Percentiles rank a stretch among this genome's conserved stretches.
Conservation (phyloP, 2,113 vertebrate species). For the Lasiurus cinereus region DNA sequence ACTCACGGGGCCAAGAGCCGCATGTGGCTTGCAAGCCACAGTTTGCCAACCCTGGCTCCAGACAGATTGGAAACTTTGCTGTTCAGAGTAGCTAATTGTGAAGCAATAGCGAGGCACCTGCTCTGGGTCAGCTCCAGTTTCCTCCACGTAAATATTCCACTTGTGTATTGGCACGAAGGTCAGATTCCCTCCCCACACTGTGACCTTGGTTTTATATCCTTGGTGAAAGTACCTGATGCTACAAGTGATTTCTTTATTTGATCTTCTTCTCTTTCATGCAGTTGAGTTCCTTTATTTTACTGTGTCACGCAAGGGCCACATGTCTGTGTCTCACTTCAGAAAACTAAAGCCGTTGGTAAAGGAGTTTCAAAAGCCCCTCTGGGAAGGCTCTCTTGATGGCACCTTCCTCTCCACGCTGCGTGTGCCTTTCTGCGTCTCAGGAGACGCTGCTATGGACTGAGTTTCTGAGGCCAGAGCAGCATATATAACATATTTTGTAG, state of each 20-base stretch:
- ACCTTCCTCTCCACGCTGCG: accelerated
- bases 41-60: too few relatives aligned
- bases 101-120: not conserved
- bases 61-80: not conserved
- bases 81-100: not conserved
- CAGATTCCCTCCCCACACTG: not conserved
- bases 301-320: not conserved
- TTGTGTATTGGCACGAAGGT: not conserved
- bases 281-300: not conserved
- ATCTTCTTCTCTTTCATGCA: not conserved
- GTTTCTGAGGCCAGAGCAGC: not conserved
- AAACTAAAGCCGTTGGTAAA: not conserved
- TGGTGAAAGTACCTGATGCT: not conserved
- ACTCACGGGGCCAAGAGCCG: too few relatives aligned
- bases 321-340: not conserved
- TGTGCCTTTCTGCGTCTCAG: not conserved
- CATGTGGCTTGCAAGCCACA: too few relatives aligned
- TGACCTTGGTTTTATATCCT: not conserved
- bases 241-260: not conserved
- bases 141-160: not conserved
- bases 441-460: not conserved
- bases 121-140: not conserved
- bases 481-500: not conserved
- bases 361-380: not conserved
- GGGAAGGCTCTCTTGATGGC: not conserved